A percentile compares a stretch with the other conserved stretches of the same genome.
These are phyloP conservation scores for Paguma larvata DNA, from an alignment of 2,797 vertebrate genomes.

Conservation along the genomic window DNA sequence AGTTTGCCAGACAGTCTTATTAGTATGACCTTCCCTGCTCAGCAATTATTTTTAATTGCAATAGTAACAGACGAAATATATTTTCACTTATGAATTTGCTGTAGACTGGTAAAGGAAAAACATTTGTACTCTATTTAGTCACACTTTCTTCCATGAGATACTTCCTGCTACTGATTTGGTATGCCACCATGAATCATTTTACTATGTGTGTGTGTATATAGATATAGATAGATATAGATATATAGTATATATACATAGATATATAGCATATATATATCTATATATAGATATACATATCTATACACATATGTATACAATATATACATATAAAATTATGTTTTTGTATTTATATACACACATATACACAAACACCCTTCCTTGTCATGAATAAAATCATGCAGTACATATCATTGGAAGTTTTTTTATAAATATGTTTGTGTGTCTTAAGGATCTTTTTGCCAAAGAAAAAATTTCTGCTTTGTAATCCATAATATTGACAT, in stretches of 20 bases:
- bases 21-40: not conserved
- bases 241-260: not conserved
- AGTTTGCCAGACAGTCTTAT: not conserved
- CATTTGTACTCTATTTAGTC: not conserved
- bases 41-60: not conserved
- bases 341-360: not conserved
- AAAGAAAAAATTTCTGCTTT: not conserved
- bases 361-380: not conserved
- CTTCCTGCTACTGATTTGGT: not conserved
- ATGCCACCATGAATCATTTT: not conserved
- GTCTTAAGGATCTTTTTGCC: not conserved
- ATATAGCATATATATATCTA: no score
- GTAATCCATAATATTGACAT: not conserved
- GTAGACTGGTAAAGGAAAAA: not conserved
- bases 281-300: no score
- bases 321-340: not conserved
- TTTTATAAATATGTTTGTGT: not conserved
- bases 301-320: not conserved
- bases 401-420: not conserved
- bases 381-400: not conserved
- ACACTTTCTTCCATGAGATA: not conserved
- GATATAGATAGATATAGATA: no score
- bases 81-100: constrained; percentile 32
- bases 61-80: not conserved
- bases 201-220: not conserved